Conservation (phyloP, 2,888 invertebrate genomes). For the Caenorhabditis wallacei region DNA sequence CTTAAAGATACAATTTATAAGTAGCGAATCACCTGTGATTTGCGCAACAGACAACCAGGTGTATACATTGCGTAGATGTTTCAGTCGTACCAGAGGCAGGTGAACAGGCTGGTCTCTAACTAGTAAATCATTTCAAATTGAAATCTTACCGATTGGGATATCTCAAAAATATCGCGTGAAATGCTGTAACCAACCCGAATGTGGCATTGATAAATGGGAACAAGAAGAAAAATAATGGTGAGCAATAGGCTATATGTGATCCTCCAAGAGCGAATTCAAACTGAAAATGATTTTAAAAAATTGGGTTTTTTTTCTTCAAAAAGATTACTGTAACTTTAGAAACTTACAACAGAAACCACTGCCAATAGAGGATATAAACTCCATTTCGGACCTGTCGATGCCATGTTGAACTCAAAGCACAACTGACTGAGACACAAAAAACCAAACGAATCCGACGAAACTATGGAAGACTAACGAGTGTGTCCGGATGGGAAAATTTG, state of each 20-base stretch:
- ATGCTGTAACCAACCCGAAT: slow-evolving; percentile 75
- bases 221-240: slow-evolving; percentile 77
- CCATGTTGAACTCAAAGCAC: slow-evolving; percentile 56
- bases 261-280: slow-evolving; percentile 76
- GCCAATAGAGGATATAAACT: slow-evolving; percentile 79
- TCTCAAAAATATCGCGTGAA: slow-evolving; percentile 78
- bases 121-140: neutral
- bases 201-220: slow-evolving; percentile 77
- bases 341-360: slow-evolving; percentile 77
- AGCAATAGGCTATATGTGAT: slow-evolving; percentile 78
- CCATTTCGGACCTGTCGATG: slow-evolving; percentile 79
- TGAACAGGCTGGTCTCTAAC: no score
- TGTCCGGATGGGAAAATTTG: slow-evolving; percentile 32
- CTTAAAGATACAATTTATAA: no score
- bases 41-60: no score
- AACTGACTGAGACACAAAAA: slow-evolving; percentile 2
- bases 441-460: slow-evolving; percentile 21
- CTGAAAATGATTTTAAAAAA: slow-evolving; percentile 32
- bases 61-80: no score
- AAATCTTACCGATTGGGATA: slow-evolving; percentile 73
- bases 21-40: no score
- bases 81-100: no score
- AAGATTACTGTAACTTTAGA: neutral
- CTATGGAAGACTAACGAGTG: slow-evolving; percentile 54
- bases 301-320: neutral